These are phyloP conservation scores for Ophion ventricosus DNA, from an alignment of 2,888 invertebrate genomes.

Conservation along the genomic window DNA sequence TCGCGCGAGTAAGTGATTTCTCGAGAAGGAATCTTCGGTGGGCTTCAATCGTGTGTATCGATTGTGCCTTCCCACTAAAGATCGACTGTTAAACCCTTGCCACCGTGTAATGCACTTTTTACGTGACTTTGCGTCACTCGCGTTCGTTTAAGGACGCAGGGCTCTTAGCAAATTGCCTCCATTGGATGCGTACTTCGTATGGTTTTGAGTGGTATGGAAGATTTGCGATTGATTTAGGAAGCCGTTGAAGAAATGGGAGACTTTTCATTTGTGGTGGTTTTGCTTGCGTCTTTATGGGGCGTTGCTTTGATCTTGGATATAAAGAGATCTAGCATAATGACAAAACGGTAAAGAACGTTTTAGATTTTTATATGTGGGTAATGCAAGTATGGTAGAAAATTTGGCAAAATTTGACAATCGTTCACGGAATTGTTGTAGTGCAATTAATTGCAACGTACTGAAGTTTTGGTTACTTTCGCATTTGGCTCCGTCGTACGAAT, in stretches of 20 bases:
- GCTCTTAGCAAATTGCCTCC: neutral
- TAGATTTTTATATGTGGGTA: neutral
- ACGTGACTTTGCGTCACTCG: neutral
- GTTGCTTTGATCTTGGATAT: neutral
- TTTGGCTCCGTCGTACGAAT: neutral
- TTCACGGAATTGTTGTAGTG: neutral
- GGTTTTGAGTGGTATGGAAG: neutral
- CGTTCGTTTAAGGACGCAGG: neutral
- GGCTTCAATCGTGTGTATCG: constrained; percentile 49
- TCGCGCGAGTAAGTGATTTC: constrained; percentile 57
- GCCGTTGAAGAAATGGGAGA: too few species aligned
- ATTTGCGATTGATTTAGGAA: neutral
- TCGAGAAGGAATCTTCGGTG: constrained; percentile 45
- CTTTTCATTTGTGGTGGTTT: too few species aligned
- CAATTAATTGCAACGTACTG: neutral
- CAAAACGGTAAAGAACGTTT: neutral
- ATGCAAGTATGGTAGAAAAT: neutral
- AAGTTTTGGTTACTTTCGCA: neutral
- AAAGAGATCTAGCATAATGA: neutral
- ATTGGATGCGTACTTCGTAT: neutral
- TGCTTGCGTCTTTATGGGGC: too few species aligned
- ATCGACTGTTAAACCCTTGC: neutral
- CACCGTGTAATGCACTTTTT: neutral
- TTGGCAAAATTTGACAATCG: neutral
- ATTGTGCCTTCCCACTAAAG: constrained; percentile 17